These are phyloP conservation scores for Elaphurus davidianus DNA, from an alignment of 2,113 vertebrate species.

Conservation along the genomic window DNA sequence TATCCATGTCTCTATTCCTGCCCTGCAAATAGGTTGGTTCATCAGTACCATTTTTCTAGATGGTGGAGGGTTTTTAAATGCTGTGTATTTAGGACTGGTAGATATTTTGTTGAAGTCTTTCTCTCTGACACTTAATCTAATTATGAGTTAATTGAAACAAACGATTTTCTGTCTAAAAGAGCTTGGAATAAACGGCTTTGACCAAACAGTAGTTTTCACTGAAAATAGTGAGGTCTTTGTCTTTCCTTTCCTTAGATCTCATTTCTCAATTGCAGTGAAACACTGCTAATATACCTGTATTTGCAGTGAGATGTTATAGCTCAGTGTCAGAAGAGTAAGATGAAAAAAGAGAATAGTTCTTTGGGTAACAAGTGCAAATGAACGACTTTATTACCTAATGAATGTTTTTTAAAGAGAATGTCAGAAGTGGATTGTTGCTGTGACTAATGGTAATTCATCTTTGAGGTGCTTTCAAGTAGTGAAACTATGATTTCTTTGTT, in stretches of 20 bases:
- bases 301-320: background rate
- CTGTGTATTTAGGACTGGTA: background rate
- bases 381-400: background rate
- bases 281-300: background rate
- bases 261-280: background rate
- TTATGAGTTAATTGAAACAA: conserved; percentile 61
- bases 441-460: conserved; percentile 12
- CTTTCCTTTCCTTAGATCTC: background rate
- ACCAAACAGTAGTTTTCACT: background rate
- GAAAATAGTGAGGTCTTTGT: conserved; percentile 26
- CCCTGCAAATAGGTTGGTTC: background rate
- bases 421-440: background rate
- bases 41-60: background rate
- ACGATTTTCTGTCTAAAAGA: background rate
- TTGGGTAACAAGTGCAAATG: background rate
- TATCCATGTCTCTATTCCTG: background rate
- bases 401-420: conserved; percentile 16
- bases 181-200: conserved; percentile 18
- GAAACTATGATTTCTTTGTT: conserved; percentile 40
- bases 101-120: conserved; percentile 45
- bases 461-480: background rate
- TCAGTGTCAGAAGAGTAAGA: conserved; percentile 4
- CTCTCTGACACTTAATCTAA: conserved; percentile 40
- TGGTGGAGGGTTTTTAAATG: background rate
- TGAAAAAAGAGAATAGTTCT: background rate